Conservation (phyloP, 1,140 invertebrate genomes). For the Steinernema feltiae region DNA sequence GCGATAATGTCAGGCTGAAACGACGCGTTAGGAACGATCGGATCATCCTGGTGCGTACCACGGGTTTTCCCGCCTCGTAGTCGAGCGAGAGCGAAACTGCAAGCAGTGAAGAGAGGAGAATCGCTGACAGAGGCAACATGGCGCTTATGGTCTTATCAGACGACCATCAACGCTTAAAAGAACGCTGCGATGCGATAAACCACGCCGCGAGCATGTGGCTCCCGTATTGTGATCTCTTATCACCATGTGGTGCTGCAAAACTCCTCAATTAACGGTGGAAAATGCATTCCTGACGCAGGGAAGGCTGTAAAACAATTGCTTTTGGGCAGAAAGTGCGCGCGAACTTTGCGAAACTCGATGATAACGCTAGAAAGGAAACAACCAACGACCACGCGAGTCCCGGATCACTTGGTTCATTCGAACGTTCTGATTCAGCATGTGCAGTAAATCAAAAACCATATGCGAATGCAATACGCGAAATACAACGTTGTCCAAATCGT, state of each 20-base stretch:
- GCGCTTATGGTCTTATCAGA: background rate
- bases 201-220: background rate
- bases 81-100: background rate
- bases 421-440: too few relatives aligned
- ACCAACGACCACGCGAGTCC: too few relatives aligned
- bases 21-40: background rate
- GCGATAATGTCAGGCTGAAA: constrained; percentile 38
- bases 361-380: too few relatives aligned
- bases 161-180: background rate
- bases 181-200: background rate
- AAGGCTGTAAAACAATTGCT: too few relatives aligned
- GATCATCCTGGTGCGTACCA: background rate
- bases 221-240: background rate
- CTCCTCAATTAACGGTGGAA: too few relatives aligned
- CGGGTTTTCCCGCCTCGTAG: background rate
- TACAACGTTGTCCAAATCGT: too few relatives aligned
- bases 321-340: too few relatives aligned
- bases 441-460: too few relatives aligned
- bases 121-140: background rate
- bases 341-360: too few relatives aligned
- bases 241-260: background rate
- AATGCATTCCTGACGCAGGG: too few relatives aligned
- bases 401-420: too few relatives aligned
- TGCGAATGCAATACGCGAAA: too few relatives aligned
- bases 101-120: background rate